Percentiles rank a stretch among this genome's conserved stretches.
phyloP scores from a whole-genome alignment of 2,888 invertebrate species.

The Spodoptera littoralis region DNA sequence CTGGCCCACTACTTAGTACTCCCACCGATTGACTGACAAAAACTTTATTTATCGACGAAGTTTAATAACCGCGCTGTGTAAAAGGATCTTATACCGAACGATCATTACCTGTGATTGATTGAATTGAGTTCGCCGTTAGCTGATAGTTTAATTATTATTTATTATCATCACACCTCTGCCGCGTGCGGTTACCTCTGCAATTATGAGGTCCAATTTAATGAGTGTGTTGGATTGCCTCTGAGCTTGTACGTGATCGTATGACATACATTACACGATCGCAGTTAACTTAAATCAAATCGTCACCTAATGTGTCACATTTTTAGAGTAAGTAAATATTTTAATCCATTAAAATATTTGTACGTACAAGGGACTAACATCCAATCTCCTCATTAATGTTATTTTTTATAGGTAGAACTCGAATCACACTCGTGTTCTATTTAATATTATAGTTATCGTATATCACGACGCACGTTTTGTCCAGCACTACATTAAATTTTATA shows the following conservation, averaged over 20 bases:
- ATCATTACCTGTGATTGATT: constrained; percentile 65
- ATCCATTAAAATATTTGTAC: constrained; percentile 13
- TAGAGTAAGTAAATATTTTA: neutral
- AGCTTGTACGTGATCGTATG: constrained; percentile 2
- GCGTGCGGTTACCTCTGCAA: constrained; percentile 39
- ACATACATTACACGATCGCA: neutral
- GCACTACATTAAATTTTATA: constrained; percentile 69
- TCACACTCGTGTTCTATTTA: constrained; percentile 19
- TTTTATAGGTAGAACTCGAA: constrained; percentile 26
- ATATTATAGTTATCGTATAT: constrained; percentile 42
- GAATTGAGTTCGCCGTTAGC: constrained; percentile 62
- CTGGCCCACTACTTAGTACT: constrained; percentile 57
- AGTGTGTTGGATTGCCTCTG: constrained; percentile 26
- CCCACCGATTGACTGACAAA: constrained; percentile 65
- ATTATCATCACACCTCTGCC: constrained; percentile 34
- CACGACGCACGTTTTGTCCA: constrained; percentile 38
- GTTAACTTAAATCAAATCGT: neutral
- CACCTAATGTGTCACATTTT: no score
- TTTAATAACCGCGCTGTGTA: constrained; percentile 63
- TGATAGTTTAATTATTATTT: constrained; percentile 56
- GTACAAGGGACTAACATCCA: neutral
- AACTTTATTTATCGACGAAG: constrained; percentile 66
- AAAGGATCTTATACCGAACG: constrained; percentile 63
- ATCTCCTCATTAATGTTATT: constrained; percentile 10
- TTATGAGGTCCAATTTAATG: constrained; percentile 52